phyloP scores from a whole-genome alignment of 2,888 invertebrate species.

The Caenorhabditis japonica region DNA sequence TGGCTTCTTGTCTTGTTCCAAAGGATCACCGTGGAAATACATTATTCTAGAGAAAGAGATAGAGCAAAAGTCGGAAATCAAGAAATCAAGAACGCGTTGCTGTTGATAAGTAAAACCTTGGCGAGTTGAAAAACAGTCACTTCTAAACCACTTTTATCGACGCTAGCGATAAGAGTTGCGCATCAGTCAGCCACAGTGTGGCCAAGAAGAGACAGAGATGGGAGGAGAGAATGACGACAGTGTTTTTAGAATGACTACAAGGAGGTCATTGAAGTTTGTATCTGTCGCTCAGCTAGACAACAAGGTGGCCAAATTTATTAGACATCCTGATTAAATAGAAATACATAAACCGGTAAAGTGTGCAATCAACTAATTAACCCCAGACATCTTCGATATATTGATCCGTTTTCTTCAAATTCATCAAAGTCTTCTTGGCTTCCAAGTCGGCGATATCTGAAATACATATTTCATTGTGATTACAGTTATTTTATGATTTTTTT shows the following conservation, averaged over 20 bases:
- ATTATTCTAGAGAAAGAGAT: constrained; percentile 20
- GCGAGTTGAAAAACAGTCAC: too few species aligned
- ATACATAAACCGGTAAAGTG: too few species aligned
- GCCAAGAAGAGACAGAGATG: neutral
- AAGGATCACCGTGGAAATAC: constrained; percentile 17
- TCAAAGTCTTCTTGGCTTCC: constrained; percentile 77
- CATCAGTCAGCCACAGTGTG: neutral
- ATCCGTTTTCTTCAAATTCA: constrained; percentile 77
- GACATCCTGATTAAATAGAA: too few species aligned
- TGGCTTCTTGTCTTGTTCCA: constrained; percentile 26
- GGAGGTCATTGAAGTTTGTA: neutral
- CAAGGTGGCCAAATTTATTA: too few species aligned
- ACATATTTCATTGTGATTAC: too few species aligned
- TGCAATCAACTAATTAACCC: constrained; percentile 72
- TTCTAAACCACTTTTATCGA: too few species aligned
- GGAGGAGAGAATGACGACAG: neutral
- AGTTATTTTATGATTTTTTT: too few species aligned
- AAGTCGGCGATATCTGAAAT: constrained; percentile 71
- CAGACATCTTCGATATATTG: constrained; percentile 79
- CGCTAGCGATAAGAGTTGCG: neutral
- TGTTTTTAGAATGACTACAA: neutral
- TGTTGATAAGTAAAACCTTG: too few species aligned
- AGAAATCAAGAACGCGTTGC: too few species aligned
- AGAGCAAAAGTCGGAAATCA: neutral
- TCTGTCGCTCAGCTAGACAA: neutral